These are phyloP conservation scores for Ibidorhyncha struthersii DNA, from an alignment of 2,113 vertebrate genomes.

Conservation along the genomic window DNA sequence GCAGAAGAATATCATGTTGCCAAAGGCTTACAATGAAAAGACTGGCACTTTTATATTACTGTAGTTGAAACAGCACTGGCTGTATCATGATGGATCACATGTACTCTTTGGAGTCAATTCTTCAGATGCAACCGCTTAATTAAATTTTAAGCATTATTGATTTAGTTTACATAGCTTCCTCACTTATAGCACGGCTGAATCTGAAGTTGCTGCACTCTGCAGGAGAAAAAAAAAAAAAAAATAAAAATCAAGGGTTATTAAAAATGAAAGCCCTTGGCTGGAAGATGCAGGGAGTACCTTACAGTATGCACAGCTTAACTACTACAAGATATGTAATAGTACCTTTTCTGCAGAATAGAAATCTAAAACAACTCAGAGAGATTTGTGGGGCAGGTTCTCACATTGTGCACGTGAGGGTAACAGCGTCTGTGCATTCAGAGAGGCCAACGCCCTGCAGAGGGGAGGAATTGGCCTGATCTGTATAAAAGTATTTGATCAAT, in stretches of 20 bases:
- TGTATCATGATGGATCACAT: constrained; percentile 23
- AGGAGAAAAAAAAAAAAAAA: background rate
- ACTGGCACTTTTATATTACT: background rate
- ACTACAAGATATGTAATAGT: background rate
- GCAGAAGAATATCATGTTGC: constrained; percentile 9
- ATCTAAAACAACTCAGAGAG: background rate
- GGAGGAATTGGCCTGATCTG: background rate
- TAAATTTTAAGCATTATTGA: constrained; percentile 64
- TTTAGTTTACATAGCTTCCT: constrained; percentile 10
- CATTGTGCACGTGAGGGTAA: background rate
- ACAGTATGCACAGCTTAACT: background rate
- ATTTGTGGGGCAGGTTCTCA: background rate
- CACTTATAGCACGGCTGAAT: background rate
- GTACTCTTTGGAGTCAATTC: constrained; percentile 5
- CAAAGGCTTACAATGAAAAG: constrained; percentile 6
- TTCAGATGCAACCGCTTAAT: constrained; percentile 42
- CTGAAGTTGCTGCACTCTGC: background rate
- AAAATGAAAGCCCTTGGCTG: background rate
- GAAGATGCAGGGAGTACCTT: background rate
- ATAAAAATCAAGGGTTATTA: background rate
- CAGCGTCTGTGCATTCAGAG: background rate
- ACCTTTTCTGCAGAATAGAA: background rate
- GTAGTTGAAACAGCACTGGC: background rate
- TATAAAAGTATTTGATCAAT: background rate
- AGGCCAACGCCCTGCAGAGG: background rate